Percentiles rank a stretch among this genome's conserved stretches.
These are phyloP conservation scores for Lithophane socia DNA, from an alignment of 2,888 invertebrate species.

Conservation along the genomic window DNA sequence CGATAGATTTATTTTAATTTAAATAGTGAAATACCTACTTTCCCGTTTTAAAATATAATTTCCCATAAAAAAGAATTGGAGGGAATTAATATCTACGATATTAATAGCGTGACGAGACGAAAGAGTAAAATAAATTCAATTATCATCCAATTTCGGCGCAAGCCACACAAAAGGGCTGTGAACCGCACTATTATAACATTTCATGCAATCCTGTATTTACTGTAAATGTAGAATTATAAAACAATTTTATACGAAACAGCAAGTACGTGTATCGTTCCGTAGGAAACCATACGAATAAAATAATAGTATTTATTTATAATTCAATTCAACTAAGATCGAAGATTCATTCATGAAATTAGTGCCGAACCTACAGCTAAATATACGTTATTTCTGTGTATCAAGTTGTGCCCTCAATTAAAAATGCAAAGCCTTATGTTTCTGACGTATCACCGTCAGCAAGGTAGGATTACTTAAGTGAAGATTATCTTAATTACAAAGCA, in stretches of 20 bases:
- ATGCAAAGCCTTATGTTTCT: background rate
- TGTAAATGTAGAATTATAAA: slow-evolving; percentile 7
- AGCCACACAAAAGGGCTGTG: slow-evolving; percentile 24
- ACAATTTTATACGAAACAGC: background rate
- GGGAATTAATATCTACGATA: background rate
- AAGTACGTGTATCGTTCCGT: background rate
- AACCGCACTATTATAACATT: slow-evolving; percentile 28
- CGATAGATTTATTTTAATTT: background rate
- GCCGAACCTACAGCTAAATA: background rate
- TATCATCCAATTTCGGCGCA: background rate
- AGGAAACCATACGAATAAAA: background rate
- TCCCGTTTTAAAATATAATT: background rate
- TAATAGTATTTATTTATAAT: too few species aligned
- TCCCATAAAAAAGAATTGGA: background rate
- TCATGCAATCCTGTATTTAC: slow-evolving; percentile 14
- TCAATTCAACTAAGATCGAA: too few species aligned
- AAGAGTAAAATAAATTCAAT: slow-evolving; percentile 28
- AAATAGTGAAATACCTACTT: background rate
- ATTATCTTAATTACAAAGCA: background rate
- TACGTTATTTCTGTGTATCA: background rate
- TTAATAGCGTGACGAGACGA: background rate
- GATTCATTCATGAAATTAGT: too few species aligned
- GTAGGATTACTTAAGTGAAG: background rate
- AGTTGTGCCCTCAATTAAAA: too few species aligned
- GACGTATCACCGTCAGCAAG: background rate